Conservation (phyloP, 2,797 vertebrate genomes). For the Dermochelys coriacea region DNA sequence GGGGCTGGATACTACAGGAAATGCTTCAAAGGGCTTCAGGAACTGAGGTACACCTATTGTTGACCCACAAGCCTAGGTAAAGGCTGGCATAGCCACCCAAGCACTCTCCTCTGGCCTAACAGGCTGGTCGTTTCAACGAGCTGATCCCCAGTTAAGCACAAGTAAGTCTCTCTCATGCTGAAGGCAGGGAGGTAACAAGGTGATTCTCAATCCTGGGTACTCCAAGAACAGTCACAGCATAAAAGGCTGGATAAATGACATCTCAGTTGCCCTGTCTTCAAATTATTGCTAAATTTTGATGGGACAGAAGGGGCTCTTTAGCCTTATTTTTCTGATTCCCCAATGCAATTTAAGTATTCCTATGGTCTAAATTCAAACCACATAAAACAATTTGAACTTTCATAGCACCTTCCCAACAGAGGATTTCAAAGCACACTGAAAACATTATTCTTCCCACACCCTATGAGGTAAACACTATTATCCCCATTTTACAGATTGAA, state of each 20-base stretch:
- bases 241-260: neutral
- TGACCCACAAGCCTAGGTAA: no score
- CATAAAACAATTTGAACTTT: neutral
- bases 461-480: neutral
- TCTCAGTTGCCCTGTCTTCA: neutral
- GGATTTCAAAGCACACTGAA: neutral
- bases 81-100: no score
- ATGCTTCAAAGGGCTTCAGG: no score
- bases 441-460: neutral
- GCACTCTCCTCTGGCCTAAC: no score
- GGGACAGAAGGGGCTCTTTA: neutral
- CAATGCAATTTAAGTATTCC: neutral
- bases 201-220: no score
- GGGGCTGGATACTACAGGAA: no score
- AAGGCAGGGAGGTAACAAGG: no score
- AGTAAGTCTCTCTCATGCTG: no score
- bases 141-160: no score
- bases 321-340: neutral
- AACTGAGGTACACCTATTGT: no score
- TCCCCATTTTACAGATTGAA: rapidly evolving
- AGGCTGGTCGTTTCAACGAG: no score
- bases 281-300: neutral
- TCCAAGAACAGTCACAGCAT: no score
- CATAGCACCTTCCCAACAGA: neutral
- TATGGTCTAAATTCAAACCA: neutral